Base-by-base conservation (phyloP, 2,113 vertebrate species). In the Cisticola juncidis region DNA sequence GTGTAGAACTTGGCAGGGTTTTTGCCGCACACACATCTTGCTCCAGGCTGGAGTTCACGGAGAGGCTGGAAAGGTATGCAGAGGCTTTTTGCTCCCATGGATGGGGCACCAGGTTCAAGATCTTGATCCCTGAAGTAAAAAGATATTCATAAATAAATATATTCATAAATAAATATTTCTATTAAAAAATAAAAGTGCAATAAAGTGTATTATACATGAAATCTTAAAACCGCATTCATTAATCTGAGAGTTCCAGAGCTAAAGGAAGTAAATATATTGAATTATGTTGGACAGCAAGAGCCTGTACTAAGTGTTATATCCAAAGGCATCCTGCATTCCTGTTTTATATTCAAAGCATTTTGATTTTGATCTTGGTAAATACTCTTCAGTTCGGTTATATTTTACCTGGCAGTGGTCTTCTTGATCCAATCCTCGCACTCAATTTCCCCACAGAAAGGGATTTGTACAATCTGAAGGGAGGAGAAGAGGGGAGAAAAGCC, bases 341-440 rank as follows among this genome's bases (percentile, higher is more conserved):
- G 11, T 18, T 90, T 40, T 24, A 18, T 14, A 65, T 3, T 33
- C 19, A 56, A 51, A 61, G 14, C 6, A 53, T 65, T 79, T 47
- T 69, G 15, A n/a, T 83, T 92, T 86, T 69, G 9, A 66, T 42
- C 16, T 58, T 48, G 21, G 19, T 31, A 87, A 54, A 40, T 12
- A 25, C n/a, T 36, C 10, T 81, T 12, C 11, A 66, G 14, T 38
- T 86, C 24, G 28, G 44, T 53, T 35, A 7, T 15, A n/a, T 90
- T 35, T 97, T 98, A 99, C 99, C 99, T 99, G 93, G 99, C 98
- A 76, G 99, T 99, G 84, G 94, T 99, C 98, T 99, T 99, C 98
- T 99, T 99, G 95, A 99, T 99, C 99, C 99, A 99, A 57, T 99
- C 99, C 95, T 99, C 99, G 0, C 99, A 99, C 22, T 99, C 98